Evolutionary conservation across 2,797 vertebrate species (phyloP).

Genomic region (Pseudomugil gertrudae): DNA sequence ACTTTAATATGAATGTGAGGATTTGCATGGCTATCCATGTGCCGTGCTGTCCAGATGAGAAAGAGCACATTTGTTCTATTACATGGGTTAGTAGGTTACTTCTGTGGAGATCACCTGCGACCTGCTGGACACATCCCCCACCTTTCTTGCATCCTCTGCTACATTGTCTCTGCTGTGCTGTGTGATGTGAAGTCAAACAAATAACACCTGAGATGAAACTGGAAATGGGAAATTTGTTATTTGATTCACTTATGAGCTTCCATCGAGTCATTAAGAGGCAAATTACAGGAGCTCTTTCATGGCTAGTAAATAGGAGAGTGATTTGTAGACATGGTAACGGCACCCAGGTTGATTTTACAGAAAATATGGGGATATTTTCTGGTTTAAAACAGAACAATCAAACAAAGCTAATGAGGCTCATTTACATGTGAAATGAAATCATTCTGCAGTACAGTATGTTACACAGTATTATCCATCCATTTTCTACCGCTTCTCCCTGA

Average conservation of each 20-base stretch:
- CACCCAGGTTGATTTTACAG: constrained; percentile 24
- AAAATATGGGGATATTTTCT: constrained; percentile 35
- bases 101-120: constrained; percentile 72
- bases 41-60: constrained; percentile 65
- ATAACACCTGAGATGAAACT: constrained; percentile 57
- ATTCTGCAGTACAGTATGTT: not conserved
- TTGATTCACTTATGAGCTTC: constrained; percentile 51
- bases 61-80: constrained; percentile 72
- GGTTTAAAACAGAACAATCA: constrained; percentile 17
- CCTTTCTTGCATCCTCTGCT: not conserved
- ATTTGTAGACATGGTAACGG: constrained; percentile 50
- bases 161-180: constrained; percentile 27
- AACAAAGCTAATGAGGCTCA: constrained; percentile 18
- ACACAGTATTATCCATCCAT: no score
- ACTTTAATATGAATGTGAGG: constrained; percentile 74
- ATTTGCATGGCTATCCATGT: constrained; percentile 76
- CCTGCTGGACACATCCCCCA: constrained; percentile 51
- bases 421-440: constrained; percentile 16
- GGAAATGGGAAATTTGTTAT: constrained; percentile 56
- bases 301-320: constrained; percentile 35
- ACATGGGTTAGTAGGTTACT: constrained; percentile 76
- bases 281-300: constrained; percentile 47
- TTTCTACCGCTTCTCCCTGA: no score
- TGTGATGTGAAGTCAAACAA: constrained; percentile 59
- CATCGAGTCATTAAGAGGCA: constrained; percentile 41